Evolutionary conservation across 2,888 invertebrate species (phyloP).

Genomic region (Idaea straminata): DNA sequence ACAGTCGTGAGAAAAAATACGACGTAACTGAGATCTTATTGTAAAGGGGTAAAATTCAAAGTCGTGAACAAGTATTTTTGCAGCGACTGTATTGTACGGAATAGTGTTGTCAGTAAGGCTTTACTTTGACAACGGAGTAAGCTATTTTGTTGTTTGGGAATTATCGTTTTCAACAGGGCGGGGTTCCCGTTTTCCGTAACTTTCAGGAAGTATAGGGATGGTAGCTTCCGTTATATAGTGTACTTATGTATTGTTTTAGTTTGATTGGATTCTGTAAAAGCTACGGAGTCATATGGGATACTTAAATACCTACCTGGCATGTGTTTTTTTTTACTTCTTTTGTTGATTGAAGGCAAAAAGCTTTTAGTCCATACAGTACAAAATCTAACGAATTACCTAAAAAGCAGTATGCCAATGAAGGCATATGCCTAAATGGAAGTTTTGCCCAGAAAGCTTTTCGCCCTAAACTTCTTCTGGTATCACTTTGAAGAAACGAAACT

Average conservation of each 20-base stretch:
- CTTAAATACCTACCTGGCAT: too few species aligned
- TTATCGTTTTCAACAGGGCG: neutral
- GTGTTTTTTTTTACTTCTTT: too few species aligned
- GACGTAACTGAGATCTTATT: neutral
- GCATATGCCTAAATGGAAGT: too few species aligned
- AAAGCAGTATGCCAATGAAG: too few species aligned
- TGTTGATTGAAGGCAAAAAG: too few species aligned
- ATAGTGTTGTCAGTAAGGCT: conserved; percentile 22
- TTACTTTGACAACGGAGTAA: conserved; percentile 21
- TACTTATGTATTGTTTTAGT: neutral
- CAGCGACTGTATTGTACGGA: conserved; percentile 19
- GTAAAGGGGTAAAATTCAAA: neutral
- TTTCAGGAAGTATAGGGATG: neutral
- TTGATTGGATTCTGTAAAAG: neutral
- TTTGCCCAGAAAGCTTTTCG: too few species aligned
- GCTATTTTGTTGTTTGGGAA: conserved; percentile 15
- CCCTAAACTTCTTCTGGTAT: too few species aligned
- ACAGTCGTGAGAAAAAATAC: conserved; percentile 2
- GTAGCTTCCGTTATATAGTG: neutral
- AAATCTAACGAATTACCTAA: too few species aligned
- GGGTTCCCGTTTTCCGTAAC: neutral
- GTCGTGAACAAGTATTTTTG: neutral
- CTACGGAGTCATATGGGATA: too few species aligned
- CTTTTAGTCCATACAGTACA: too few species aligned
- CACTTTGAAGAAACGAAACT: too few species aligned